Percentiles rank a stretch among this genome's conserved stretches.
phyloP scores from a whole-genome alignment of 2,888 invertebrate genomes.

The Entomobrya proxima region DNA sequence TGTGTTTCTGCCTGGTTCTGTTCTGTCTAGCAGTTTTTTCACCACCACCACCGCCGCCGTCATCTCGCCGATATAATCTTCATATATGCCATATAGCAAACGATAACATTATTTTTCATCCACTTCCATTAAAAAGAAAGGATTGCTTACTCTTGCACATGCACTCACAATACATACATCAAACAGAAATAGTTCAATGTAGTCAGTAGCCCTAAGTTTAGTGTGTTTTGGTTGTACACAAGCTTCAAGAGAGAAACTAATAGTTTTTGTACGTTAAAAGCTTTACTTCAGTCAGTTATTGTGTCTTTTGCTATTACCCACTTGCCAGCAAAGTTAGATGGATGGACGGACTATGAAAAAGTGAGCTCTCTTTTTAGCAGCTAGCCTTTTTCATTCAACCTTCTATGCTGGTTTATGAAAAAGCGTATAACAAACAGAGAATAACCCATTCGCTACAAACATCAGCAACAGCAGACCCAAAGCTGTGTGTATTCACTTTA shows the following conservation, averaged over 20 bases:
- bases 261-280: constrained; percentile 36
- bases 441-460: constrained; percentile 36
- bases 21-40: constrained; percentile 47
- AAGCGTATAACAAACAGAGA: constrained; percentile 13
- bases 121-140: constrained; percentile 26
- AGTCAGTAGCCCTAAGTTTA: not conserved
- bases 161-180: not conserved
- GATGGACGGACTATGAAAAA: constrained; percentile 32
- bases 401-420: constrained; percentile 39
- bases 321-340: not conserved
- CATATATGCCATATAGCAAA: not conserved
- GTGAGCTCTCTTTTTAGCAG: constrained; percentile 44
- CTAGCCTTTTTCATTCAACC: constrained; percentile 23
- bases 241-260: not conserved
- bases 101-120: not conserved
- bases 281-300: constrained; percentile 28
- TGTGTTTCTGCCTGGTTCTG: constrained; percentile 55
- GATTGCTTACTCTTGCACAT: constrained; percentile 27
- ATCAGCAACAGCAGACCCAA: no score
- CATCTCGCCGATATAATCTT: not conserved
- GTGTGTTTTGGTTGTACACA: not conserved
- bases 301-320: not conserved
- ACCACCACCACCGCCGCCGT: constrained; percentile 1
- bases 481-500: constrained; percentile 1
- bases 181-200: not conserved